A percentile compares a stretch with the other conserved stretches of the same genome.
phyloP scores from a whole-genome alignment of 2,113 vertebrate genomes.

The Tringa solitaria region DNA sequence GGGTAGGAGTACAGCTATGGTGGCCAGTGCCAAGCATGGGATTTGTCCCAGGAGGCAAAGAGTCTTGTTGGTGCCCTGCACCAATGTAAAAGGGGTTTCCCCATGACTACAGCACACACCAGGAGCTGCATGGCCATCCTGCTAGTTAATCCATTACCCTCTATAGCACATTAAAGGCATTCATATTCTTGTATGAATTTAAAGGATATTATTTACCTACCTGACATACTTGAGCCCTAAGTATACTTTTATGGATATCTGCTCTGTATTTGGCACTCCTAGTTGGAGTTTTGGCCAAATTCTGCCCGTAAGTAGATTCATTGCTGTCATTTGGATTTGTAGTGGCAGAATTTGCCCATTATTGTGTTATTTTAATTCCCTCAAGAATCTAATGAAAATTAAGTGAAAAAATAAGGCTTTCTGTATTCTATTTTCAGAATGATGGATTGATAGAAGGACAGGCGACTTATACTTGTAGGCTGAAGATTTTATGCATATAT shows the following conservation, averaged over 20 bases:
- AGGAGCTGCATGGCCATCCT: fast-evolving
- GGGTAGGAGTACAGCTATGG: neutral
- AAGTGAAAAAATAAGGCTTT: constrained; percentile 66
- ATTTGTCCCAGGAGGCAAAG: neutral
- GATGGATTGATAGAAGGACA: constrained; percentile 67
- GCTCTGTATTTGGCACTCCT: neutral
- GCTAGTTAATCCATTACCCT: neutral
- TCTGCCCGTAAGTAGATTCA: neutral
- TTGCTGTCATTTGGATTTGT: constrained; percentile 62
- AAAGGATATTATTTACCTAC: neutral
- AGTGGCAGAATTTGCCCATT: constrained; percentile 64
- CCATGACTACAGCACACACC: fast-evolving
- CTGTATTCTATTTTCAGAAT: constrained; percentile 62
- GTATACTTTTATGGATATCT: neutral
- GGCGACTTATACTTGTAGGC: constrained; percentile 51
- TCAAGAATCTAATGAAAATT: constrained; percentile 69
- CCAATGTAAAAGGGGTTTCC: neutral
- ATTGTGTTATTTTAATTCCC: constrained; percentile 69
- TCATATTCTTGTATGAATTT: neutral
- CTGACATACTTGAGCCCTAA: neutral
- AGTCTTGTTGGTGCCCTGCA: neutral
- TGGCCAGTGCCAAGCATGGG: fast-evolving
- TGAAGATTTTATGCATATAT: constrained; percentile 67
- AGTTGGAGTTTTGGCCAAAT: constrained; percentile 11
- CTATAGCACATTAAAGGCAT: neutral